These are phyloP conservation scores for Amia ocellicauda DNA, from an alignment of 2,113 vertebrate species.

Conservation along the genomic window DNA sequence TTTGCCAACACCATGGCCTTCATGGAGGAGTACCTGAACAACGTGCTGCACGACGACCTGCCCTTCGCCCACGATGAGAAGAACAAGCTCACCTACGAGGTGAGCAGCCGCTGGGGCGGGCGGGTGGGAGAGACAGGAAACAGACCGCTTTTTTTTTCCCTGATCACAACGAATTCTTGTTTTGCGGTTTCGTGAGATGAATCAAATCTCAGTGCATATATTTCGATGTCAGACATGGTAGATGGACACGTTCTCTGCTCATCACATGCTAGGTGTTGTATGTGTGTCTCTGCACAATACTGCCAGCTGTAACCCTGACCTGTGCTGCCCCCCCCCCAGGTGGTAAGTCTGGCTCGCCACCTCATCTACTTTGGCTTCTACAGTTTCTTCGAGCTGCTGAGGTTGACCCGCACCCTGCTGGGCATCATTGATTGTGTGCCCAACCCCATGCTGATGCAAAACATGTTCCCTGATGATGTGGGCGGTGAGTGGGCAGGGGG, in stretches of 20 bases:
- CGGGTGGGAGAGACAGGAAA: too few species aligned
- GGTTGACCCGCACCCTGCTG: conserved; percentile 87
- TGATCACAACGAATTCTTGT: too few species aligned
- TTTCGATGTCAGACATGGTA: too few species aligned
- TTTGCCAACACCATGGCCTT: conserved; percentile 95
- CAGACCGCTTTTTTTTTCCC: too few species aligned
- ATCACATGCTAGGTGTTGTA: too few species aligned
- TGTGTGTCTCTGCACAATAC: too few species aligned
- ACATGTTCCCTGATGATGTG: conserved; percentile 69
- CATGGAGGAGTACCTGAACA: conserved; percentile 96
- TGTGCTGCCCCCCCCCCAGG: conserved; percentile 54
- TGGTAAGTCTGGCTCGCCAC: conserved; percentile 91
- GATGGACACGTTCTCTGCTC: too few species aligned
- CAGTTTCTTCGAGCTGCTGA: conserved; percentile 92
- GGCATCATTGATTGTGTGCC: conserved; percentile 94
- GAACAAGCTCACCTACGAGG: conserved; percentile 97
- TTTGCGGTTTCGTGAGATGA: too few species aligned
- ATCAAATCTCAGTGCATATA: too few species aligned
- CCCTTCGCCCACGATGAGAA: conserved; percentile 95
- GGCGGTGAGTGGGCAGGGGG: conserved; percentile 57
- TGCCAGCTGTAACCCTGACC: too few species aligned
- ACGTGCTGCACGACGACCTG: conserved; percentile 84
- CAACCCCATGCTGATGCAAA: conserved; percentile 59
- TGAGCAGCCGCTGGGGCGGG: too few species aligned
- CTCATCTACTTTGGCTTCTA: conserved; percentile 99